Conservation (phyloP, 2,797 vertebrate species). For the Sandelia bainsii region DNA sequence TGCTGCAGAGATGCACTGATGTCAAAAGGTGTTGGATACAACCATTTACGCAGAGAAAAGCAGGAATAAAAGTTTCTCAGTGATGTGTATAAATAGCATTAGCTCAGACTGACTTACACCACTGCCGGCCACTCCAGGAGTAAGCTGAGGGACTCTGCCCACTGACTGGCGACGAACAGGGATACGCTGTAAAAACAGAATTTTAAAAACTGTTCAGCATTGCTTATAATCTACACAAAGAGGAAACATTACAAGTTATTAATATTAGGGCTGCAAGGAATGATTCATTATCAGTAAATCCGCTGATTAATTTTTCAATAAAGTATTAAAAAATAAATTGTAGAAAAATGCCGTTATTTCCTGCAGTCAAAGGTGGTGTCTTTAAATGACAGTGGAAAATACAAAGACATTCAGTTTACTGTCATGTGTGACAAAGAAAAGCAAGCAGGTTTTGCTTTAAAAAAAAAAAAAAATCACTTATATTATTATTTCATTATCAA, state of each 20-base stretch:
- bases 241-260: not conserved
- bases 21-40: not conserved
- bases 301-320: too few relatives aligned
- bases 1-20: conserved; percentile 78
- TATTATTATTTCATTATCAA: too few relatives aligned
- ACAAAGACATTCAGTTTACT: too few relatives aligned
- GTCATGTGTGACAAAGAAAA: too few relatives aligned
- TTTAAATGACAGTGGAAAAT: too few relatives aligned
- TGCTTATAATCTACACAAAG: not conserved
- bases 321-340: too few relatives aligned
- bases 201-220: not conserved
- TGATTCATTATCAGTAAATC: too few relatives aligned
- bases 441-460: too few relatives aligned
- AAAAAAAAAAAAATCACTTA: too few relatives aligned
- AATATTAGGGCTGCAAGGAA: not conserved
- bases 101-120: conserved; percentile 83
- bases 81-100: fast-evolving
- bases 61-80: not conserved
- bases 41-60: not conserved
- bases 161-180: conserved; percentile 88
- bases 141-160: conserved; percentile 90
- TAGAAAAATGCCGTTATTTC: too few relatives aligned
- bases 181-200: conserved; percentile 71
- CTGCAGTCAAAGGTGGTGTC: too few relatives aligned
- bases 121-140: conserved; percentile 88